Evolutionary conservation across 2,888 invertebrate species (phyloP).

Genomic region (Dryadula phaetusa): DNA sequence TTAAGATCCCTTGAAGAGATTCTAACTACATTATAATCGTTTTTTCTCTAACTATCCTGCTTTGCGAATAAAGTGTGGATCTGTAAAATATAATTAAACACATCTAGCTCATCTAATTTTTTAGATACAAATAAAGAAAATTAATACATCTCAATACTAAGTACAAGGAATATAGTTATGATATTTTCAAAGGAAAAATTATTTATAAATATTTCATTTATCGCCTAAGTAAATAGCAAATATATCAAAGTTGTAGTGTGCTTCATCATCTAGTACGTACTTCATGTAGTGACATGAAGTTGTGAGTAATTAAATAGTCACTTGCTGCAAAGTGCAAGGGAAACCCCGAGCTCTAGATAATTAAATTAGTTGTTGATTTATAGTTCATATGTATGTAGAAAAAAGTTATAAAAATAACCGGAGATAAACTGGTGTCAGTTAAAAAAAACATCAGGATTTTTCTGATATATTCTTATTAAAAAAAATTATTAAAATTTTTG

Average conservation of each 20-base stretch:
- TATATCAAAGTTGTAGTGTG: neutral
- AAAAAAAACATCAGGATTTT: neutral
- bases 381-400: neutral
- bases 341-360: neutral
- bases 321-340: conserved; percentile 3
- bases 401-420: neutral
- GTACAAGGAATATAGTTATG: too few relatives aligned
- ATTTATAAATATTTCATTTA: neutral
- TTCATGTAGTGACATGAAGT: conserved; percentile 3
- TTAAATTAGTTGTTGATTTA: neutral
- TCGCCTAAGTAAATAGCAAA: neutral
- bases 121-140: too few relatives aligned
- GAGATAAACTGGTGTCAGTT: neutral
- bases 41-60: too few relatives aligned
- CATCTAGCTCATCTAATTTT: too few relatives aligned
- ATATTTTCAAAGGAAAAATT: neutral
- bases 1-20: too few relatives aligned
- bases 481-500: too few relatives aligned
- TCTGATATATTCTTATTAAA: too few relatives aligned
- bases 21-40: too few relatives aligned
- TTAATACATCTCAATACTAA: too few relatives aligned
- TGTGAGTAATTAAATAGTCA: conserved; percentile 9
- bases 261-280: neutral
- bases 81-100: too few relatives aligned
- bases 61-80: too few relatives aligned